A percentile compares a stretch with the other conserved stretches of the same genome.
Evolutionary conservation across 2,797 vertebrate species (phyloP).

Genomic region (Spatula clypeata): DNA sequence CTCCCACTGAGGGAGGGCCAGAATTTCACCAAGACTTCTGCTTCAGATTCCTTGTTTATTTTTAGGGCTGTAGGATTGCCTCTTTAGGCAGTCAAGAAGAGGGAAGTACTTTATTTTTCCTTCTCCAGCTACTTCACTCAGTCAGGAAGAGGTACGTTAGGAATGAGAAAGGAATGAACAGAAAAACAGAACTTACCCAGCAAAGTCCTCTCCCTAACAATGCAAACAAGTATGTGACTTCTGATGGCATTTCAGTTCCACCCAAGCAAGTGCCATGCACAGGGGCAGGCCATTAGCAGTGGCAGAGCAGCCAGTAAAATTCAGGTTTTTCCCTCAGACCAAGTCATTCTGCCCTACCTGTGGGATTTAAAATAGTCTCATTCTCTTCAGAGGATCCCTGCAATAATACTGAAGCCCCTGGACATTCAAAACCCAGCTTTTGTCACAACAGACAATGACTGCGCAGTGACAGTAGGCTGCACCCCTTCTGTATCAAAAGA

Average conservation of each 20-base stretch:
- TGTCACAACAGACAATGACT: neutral
- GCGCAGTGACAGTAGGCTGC: too few relatives aligned
- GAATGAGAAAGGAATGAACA: neutral
- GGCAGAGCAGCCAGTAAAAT: neutral
- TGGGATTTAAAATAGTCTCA: neutral
- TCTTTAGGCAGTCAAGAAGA: neutral
- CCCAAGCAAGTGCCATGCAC: accelerated
- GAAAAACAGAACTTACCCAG: neutral
- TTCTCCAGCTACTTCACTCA: neutral
- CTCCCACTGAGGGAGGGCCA: neutral
- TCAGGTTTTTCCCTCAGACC: neutral
- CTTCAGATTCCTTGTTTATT: neutral
- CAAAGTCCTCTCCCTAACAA: neutral
- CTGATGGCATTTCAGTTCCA: neutral
- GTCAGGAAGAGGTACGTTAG: neutral
- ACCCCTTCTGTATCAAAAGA: neutral
- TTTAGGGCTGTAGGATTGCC: neutral
- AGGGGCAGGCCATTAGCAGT: neutral
- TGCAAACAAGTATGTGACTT: neutral
- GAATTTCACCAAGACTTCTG: neutral
- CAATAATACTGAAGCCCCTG: neutral
- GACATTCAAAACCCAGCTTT: neutral
- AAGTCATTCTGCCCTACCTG: accelerated
- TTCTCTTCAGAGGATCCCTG: neutral
- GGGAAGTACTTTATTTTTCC: neutral